These are phyloP conservation scores for Andrena trimmerana DNA, from an alignment of 2,888 invertebrate species.

Conservation along the genomic window DNA sequence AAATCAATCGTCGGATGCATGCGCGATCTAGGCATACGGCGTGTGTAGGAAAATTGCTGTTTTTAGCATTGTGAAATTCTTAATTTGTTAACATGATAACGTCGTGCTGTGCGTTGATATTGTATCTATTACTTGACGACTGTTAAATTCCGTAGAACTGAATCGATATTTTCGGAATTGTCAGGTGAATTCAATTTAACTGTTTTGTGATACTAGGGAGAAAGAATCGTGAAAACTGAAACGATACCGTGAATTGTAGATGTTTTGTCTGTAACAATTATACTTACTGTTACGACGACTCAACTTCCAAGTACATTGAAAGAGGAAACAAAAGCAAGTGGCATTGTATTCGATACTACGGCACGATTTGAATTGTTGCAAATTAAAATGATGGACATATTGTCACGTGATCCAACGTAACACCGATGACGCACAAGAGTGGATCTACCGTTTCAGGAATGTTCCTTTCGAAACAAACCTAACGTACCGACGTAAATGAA, in stretches of 20 bases:
- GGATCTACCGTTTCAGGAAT: constrained; percentile 5
- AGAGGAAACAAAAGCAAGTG: constrained; percentile 7
- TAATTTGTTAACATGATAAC: neutral
- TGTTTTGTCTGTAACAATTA: neutral
- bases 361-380: constrained; percentile 40
- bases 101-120: neutral
- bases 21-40: neutral
- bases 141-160: neutral
- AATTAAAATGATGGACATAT: constrained; percentile 40
- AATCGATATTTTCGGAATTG: constrained; percentile 4
- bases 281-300: constrained; percentile 14
- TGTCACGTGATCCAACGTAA: constrained; percentile 36
- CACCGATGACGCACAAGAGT: constrained; percentile 20
- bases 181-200: neutral
- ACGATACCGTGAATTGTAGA: neutral
- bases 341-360: neutral
- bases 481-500: constrained; percentile 12
- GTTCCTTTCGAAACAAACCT: neutral
- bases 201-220: neutral
- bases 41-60: neutral
- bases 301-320: neutral
- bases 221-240: neutral
- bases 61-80: neutral
- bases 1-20: constrained; percentile 10
- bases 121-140: neutral